Evolutionary conservation across 1,140 invertebrate species (phyloP).

Genomic region (Maniola jurtina): DNA sequence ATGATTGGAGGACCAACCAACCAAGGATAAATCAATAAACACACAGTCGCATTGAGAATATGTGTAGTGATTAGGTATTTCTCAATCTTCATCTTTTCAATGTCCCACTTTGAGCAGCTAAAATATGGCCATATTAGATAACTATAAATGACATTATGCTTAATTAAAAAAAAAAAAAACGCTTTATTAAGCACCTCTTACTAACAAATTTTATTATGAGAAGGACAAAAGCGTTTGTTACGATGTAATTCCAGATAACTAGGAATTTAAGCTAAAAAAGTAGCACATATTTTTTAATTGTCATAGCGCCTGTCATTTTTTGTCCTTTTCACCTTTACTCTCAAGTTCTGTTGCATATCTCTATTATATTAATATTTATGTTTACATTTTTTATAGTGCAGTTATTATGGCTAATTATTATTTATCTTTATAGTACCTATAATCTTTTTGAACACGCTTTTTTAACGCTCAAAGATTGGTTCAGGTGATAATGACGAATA

Average conservation of each 20-base stretch:
- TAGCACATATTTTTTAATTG: not conserved
- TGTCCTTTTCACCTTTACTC: not conserved
- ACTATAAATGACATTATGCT: constrained; percentile 17
- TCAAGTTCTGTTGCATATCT: not conserved
- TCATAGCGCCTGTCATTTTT: not conserved
- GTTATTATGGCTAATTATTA: no score
- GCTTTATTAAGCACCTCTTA: constrained; percentile 6
- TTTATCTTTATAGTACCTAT: no score
- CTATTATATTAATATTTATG: not conserved
- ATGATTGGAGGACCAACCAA: no score
- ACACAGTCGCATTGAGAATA: no score
- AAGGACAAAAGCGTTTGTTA: not conserved
- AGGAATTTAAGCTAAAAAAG: not conserved
- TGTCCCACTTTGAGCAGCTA: not conserved
- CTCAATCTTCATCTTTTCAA: not conserved
- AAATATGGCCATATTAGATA: not conserved
- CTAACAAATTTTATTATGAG: not conserved
- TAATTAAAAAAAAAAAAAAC: constrained; percentile 14
- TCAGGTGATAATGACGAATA: no score
- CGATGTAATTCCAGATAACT: constrained; percentile 4
- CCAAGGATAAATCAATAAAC: no score
- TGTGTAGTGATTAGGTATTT: not conserved
- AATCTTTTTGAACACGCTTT: no score
- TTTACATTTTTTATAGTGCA: no score
- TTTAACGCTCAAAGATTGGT: no score